Evolutionary conservation across 2,888 invertebrate genomes (phyloP).

Genomic region (Lottia scabra): DNA sequence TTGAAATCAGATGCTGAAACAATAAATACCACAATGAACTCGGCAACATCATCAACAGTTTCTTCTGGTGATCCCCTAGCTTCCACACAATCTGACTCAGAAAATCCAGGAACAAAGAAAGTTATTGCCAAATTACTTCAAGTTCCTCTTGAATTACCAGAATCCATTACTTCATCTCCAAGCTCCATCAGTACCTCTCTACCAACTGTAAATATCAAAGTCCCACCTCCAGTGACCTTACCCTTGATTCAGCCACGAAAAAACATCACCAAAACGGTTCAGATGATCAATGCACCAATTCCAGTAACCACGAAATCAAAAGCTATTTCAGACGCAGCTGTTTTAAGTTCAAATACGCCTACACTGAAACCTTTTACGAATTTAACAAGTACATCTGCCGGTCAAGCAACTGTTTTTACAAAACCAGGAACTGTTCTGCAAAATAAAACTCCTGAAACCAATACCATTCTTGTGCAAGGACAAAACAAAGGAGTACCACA

Average conservation of each 20-base stretch:
- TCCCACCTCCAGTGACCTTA: conserved; percentile 55
- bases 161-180: conserved; percentile 49
- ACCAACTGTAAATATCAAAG: conserved; percentile 61
- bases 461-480: conserved; percentile 22
- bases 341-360: neutral
- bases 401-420: conserved; percentile 2
- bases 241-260: conserved; percentile 53
- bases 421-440: conserved; percentile 13
- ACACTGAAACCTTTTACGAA: conserved; percentile 5
- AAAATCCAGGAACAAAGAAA: neutral
- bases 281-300: conserved; percentile 62
- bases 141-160: neutral
- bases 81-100: neutral
- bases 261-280: conserved; percentile 59
- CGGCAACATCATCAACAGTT: neutral
- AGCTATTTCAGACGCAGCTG: conserved; percentile 27
- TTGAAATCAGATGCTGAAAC: conserved; percentile 27
- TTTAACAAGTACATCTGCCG: conserved; percentile 8
- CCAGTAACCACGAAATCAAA: conserved; percentile 43
- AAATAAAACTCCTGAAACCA: neutral
- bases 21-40: neutral
- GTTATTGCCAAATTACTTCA: neutral
- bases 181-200: conserved; percentile 55
- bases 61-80: neutral
- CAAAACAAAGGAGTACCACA: conserved; percentile 45